These are phyloP conservation scores for Mactra quadrangularis DNA, from an alignment of 1,140 invertebrate genomes.

Conservation along the genomic window DNA sequence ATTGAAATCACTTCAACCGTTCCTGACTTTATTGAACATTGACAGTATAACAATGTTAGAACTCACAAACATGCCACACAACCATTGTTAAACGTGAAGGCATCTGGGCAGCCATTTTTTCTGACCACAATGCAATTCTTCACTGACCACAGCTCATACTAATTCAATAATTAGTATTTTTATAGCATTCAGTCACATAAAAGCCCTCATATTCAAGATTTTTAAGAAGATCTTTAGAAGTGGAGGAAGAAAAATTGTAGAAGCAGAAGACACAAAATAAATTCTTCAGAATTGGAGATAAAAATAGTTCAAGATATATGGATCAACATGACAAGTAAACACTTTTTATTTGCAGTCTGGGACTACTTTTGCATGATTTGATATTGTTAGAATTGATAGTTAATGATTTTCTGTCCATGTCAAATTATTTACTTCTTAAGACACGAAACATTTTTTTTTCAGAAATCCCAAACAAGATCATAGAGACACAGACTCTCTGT, in stretches of 20 bases:
- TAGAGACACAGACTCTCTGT: too few species aligned
- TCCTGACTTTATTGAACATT: neutral
- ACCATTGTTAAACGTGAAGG: constrained; percentile 3
- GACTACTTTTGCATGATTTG: too few species aligned
- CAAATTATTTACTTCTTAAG: too few species aligned
- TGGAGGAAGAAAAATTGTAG: constrained; percentile 15
- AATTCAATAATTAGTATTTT: constrained; percentile 34
- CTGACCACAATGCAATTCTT: neutral
- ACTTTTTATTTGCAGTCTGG: too few species aligned
- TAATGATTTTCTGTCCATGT: too few species aligned
- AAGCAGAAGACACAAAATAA: too few species aligned
- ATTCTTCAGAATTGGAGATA: too few species aligned
- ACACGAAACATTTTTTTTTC: too few species aligned
- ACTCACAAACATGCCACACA: neutral
- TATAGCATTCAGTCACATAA: constrained; percentile 35
- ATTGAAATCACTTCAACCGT: neutral
- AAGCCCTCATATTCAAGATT: neutral
- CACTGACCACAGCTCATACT: constrained; percentile 34
- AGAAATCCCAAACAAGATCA: too few species aligned
- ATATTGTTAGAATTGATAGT: too few species aligned
- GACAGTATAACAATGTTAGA: neutral
- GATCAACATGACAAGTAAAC: too few species aligned
- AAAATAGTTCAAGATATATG: too few species aligned
- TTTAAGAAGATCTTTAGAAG: constrained; percentile 4
- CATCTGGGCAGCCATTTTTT: neutral